phyloP scores from a whole-genome alignment of 2,888 invertebrate genomes.

The Anaspis maculata region DNA sequence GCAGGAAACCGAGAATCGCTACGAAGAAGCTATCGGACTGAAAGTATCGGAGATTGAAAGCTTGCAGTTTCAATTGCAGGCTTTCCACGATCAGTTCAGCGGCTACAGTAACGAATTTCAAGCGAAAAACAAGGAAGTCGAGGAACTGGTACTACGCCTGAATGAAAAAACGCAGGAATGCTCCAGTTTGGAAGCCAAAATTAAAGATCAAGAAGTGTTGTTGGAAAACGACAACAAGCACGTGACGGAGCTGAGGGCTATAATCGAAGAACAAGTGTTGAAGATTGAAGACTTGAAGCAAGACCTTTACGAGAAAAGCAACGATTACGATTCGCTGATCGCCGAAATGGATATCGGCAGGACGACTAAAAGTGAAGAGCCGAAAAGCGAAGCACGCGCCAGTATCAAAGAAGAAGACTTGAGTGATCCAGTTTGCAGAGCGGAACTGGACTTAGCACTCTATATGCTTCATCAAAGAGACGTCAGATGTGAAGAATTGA shows the following conservation, averaged over 20 bases:
- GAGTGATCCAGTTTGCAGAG: slow-evolving; percentile 39
- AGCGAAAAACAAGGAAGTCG: slow-evolving; percentile 7
- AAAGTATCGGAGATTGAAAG: slow-evolving; percentile 31
- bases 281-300: slow-evolving; percentile 67
- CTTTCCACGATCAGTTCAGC: slow-evolving; percentile 30
- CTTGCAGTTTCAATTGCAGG: slow-evolving; percentile 26
- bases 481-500: slow-evolving; percentile 78
- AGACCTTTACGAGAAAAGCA: slow-evolving; percentile 53
- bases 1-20: slow-evolving; percentile 22
- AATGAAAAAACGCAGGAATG: slow-evolving; percentile 44
- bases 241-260: slow-evolving; percentile 50
- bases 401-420: slow-evolving; percentile 21
- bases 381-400: slow-evolving; percentile 3
- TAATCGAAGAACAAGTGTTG: slow-evolving; percentile 60
- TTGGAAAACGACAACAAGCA: slow-evolving; percentile 50
- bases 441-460: slow-evolving; percentile 70
- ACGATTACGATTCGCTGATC: slow-evolving; percentile 47
- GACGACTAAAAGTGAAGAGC: slow-evolving; percentile 2
- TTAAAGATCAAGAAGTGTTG: slow-evolving; percentile 47
- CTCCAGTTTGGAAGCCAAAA: slow-evolving; percentile 45
- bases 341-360: slow-evolving; percentile 36
- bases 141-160: slow-evolving; percentile 8
- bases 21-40: slow-evolving; percentile 27
- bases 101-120: slow-evolving; percentile 41
- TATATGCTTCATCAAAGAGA: slow-evolving; percentile 83